These are phyloP conservation scores for Limnephilus auricula DNA, from an alignment of 2,888 invertebrate genomes.

Conservation along the genomic window DNA sequence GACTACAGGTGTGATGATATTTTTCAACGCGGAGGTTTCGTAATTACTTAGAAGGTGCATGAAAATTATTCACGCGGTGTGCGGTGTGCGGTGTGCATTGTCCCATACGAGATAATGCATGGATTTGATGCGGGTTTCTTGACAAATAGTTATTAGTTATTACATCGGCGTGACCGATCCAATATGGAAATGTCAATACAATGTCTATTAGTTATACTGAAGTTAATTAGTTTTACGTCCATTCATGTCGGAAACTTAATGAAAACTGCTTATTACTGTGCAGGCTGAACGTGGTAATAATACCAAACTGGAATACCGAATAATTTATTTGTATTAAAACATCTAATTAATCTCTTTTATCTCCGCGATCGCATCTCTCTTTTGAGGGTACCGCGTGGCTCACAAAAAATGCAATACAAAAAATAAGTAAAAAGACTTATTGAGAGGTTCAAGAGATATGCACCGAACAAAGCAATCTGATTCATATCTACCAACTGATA, in stretches of 20 bases:
- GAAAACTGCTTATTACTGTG: neutral
- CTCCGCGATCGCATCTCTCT: neutral
- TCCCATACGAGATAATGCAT: neutral
- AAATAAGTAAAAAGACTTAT: neutral
- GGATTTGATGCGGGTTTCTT: neutral
- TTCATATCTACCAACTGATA: neutral
- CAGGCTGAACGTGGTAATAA: neutral
- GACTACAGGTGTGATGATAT: neutral
- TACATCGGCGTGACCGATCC: neutral
- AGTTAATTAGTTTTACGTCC: neutral
- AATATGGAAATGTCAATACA: neutral
- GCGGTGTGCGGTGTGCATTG: neutral
- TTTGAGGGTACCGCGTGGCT: neutral
- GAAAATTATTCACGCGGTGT: neutral
- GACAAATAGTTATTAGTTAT: neutral
- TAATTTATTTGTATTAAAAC: neutral
- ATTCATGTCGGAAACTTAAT: neutral
- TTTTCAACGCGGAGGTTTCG: neutral
- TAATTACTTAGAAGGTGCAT: neutral
- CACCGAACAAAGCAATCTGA: neutral
- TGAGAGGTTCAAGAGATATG: neutral
- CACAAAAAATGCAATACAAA: neutral
- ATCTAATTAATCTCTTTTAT: neutral
- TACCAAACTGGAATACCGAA: neutral
- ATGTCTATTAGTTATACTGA: neutral